Evolutionary conservation across 2,888 invertebrate genomes (phyloP).

Genomic region (Notodonta ziczac): DNA sequence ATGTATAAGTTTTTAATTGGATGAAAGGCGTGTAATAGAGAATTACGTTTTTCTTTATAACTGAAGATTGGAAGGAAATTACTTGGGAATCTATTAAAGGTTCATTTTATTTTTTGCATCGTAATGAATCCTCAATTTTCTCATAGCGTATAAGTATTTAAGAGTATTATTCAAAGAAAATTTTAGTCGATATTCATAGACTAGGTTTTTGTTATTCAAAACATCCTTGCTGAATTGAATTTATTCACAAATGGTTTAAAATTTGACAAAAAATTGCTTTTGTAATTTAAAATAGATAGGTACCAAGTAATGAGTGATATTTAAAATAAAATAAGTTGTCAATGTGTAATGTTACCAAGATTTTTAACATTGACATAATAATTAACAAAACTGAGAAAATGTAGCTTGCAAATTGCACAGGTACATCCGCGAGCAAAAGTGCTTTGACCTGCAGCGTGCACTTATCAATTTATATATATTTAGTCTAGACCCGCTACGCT

Average conservation of each 20-base stretch:
- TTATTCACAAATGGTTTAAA: too few relatives aligned
- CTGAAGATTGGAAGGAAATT: not conserved
- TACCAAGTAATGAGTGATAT: too few relatives aligned
- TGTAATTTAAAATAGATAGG: too few relatives aligned
- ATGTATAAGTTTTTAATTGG: not conserved
- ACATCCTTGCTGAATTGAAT: not conserved
- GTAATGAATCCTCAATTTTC: not conserved
- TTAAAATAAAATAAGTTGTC: not conserved
- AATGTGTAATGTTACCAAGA: not conserved
- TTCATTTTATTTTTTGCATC: not conserved
- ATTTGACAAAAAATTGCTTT: too few relatives aligned
- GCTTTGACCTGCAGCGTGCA: constrained; percentile 32
- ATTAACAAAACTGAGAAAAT: not conserved
- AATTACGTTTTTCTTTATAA: not conserved
- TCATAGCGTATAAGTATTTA: too few relatives aligned
- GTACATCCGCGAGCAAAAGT: constrained; percentile 31
- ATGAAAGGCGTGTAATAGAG: not conserved
- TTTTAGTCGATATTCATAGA: too few relatives aligned
- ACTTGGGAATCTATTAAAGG: not conserved
- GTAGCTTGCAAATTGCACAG: not conserved
- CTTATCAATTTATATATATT: constrained; percentile 55
- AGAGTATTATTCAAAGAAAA: too few relatives aligned
- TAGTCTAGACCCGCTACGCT: constrained; percentile 12
- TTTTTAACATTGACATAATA: not conserved
- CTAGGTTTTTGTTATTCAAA: not conserved